Conservation (phyloP, 2,888 invertebrate genomes). For the Synanthedon myopaeformis region DNA sequence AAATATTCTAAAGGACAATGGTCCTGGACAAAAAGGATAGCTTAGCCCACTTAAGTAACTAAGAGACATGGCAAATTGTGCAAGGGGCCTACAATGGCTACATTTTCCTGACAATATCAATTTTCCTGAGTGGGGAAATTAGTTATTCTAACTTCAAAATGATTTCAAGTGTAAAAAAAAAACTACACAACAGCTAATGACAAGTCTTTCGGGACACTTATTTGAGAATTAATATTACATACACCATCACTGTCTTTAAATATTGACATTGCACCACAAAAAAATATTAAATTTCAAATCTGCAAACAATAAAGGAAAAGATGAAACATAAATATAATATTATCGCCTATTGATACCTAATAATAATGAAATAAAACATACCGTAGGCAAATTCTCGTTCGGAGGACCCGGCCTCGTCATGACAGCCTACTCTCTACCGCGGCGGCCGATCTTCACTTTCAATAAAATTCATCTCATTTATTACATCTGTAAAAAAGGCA, state of each 20-base stretch:
- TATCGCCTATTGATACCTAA: not conserved
- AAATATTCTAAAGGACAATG: no score
- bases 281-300: conserved; percentile 19
- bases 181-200: not conserved
- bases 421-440: conserved; percentile 7
- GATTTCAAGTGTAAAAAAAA: not conserved
- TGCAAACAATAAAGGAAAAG: conserved; percentile 17
- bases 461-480: conserved; percentile 26
- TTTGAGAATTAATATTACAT: conserved; percentile 25
- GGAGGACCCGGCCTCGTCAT: conserved; percentile 76
- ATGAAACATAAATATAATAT: not conserved
- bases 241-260: conserved; percentile 58
- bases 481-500: conserved; percentile 32
- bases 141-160: not conserved
- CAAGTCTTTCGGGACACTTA: not conserved
- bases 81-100: no score
- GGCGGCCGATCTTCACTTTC: conserved; percentile 4
- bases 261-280: conserved; percentile 39
- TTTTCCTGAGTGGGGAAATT: no score
- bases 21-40: no score
- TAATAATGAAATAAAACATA: conserved; percentile 12
- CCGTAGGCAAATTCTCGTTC: conserved; percentile 77
- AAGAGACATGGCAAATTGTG: no score
- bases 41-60: no score
- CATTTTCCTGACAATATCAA: not conserved